phyloP scores from a whole-genome alignment of 2,797 vertebrate genomes.

The Tapera naevia region DNA sequence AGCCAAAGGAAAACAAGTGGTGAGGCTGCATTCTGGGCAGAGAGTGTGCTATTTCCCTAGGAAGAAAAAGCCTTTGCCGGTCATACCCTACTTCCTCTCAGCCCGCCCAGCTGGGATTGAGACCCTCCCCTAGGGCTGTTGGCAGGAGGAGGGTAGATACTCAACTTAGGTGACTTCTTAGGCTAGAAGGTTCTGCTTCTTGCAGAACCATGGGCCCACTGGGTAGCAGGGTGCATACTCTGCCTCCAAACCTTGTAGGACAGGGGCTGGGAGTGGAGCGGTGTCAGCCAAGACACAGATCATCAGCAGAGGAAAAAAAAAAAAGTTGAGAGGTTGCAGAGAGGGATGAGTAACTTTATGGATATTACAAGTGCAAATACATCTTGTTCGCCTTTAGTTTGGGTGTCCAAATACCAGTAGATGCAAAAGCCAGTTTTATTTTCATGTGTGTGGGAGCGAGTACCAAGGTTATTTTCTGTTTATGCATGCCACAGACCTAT shows the following conservation, averaged over 20 bases:
- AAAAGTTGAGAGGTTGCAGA: background rate
- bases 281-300: background rate
- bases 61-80: background rate
- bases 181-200: background rate
- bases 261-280: background rate
- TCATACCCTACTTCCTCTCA: background rate
- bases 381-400: background rate
- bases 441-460: background rate
- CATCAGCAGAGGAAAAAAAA: background rate
- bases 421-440: background rate
- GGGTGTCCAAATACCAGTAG: background rate
- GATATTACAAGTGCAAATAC: too few species aligned
- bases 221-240: background rate
- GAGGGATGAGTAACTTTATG: background rate
- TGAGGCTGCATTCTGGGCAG: background rate
- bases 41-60: background rate
- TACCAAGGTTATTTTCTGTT: background rate
- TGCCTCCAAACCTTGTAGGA: background rate
- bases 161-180: accelerated
- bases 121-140: background rate
- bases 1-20: background rate
- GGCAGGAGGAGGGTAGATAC: background rate
- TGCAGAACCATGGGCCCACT: background rate
- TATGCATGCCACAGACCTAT: background rate
- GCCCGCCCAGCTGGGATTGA: background rate